Conservation (phyloP, 1,140 invertebrate genomes). For the Drosophila arawakana region DNA sequence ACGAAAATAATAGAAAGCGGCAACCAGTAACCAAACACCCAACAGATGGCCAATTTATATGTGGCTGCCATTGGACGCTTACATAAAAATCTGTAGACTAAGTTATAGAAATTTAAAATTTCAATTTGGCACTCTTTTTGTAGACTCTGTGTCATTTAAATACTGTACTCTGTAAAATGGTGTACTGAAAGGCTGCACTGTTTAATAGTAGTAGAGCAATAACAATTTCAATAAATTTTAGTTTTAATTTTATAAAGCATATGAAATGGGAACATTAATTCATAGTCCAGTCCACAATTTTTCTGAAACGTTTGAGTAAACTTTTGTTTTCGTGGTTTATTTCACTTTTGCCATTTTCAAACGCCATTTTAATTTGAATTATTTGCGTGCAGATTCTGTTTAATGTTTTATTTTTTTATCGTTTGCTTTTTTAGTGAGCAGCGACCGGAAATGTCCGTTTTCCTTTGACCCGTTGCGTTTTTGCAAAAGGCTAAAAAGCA, state of each 20-base stretch:
- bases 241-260: too few species aligned
- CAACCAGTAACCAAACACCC: constrained; percentile 26
- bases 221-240: too few species aligned
- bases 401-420: constrained; percentile 31
- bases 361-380: constrained; percentile 62
- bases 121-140: constrained; percentile 35
- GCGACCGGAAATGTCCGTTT: constrained; percentile 53
- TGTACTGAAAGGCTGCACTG: too few species aligned
- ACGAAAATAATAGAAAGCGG: constrained; percentile 18
- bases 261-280: too few species aligned
- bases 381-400: constrained; percentile 51
- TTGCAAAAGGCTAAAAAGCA: constrained; percentile 33
- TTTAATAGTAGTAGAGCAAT: too few species aligned
- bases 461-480: constrained; percentile 34
- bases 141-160: constrained; percentile 11
- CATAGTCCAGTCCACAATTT: not conserved
- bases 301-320: not conserved
- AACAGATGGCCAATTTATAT: constrained; percentile 32
- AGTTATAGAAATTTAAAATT: constrained; percentile 56
- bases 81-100: constrained; percentile 40
- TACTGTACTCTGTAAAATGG: too few species aligned
- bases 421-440: constrained; percentile 34
- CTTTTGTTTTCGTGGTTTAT: constrained; percentile 20
- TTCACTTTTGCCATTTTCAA: constrained; percentile 38
- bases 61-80: constrained; percentile 7